Base-by-base conservation (phyloP, 2,797 vertebrate species). In the Parauchenoglanis punctatus region DNA sequence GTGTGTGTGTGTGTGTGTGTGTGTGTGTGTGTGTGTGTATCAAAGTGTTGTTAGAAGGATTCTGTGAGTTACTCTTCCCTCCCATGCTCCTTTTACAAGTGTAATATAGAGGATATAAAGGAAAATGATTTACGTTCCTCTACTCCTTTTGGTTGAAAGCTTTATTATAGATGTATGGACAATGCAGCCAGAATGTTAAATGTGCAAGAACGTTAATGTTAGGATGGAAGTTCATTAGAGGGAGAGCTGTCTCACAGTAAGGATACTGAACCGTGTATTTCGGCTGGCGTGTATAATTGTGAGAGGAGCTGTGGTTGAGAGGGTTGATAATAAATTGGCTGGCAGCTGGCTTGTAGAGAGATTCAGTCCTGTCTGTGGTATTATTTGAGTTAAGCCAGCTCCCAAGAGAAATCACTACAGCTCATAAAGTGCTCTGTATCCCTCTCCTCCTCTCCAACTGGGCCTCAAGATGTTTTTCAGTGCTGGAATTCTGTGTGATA, bases 311-410 rank as follows among this genome's bases (percentile, higher is more conserved):
- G 90, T 93, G 91, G 83, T 89, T 88, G 91, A 93, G 90, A 88
- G 90, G 89, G 89, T 70, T 88, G 87, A 91, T 91, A 92, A 92
- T 92, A 88, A 90, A 91, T 91, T 89, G 89, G 87, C 86, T 91
- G 87, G 91, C 90, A 91, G 91, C 91, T 92, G 90, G 89, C 73
- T 89, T 77, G 80, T 83, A 87, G 86, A 87, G 87, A 88, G 80
- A 87, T 86, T 88, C 83, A 85, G 85, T 76, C 65, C 82, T 83
- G 89, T 83, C 88, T 85, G 84, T 91, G 89, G 85, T 90, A 91
- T 91, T 90, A 91, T 88, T 90, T 89, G 84, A 89, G 88, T 88
- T 88, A 85, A 86, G 77, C 86, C 68, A 25, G 81, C 86, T 90
- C 91, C 91, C 90, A 28, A 65, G 89, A 87, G 87, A 91, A 90